Base-by-base conservation (phyloP, 2,113 vertebrate genomes). In the Anas platyrhynchos region DNA sequence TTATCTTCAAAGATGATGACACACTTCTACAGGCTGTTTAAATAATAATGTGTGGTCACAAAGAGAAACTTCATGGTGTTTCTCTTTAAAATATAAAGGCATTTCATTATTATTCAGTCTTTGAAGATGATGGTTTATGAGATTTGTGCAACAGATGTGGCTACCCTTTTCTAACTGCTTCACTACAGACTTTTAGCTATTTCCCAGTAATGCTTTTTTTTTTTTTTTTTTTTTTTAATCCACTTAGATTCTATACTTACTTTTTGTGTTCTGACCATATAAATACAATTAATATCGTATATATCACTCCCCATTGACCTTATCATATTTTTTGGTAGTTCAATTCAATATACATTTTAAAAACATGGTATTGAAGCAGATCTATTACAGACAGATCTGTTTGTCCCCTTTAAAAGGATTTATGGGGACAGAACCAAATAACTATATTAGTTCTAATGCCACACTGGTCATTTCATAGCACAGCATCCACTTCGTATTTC, bases 261-360 rank as follows among this genome's bases (percentile, higher is more conserved):
- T 52, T 69, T 81, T 31, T 58, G 29, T 82, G 38, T 77, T 61
- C 41, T 89, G 61, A 38, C 32, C 16, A 41, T 74, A 26, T 31
- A 59, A 87, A 44, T 36, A 54, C 8, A 46, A 38, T 55, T 43
- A 67, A 54, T 29, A 18, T 12, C n/a, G 32, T 67, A 61, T 26
- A 61, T 10, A 50, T 11, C 9, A 11, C 15, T 16, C 31, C 27
- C 2, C 25, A 2, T 46, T 2, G 2, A 1, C 0, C 1, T 58
- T 55, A 32, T 36, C 46, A 6, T 58, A 25, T 71, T 84, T 93
- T 44, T 55, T 44, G 23, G 15, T 67, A 82, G 26, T 58, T 55
- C 36, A 66, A 22, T 54, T 50, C 41, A 58, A 38, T 6, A 17
- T 5, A 61, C 43, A 23, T 78, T 82, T 11, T 7, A 20, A 68